A percentile compares a stretch with the other conserved stretches of the same genome.
Conservation (phyloP, 1,140 invertebrate genomes). For the Drosophila insularis region DNA sequence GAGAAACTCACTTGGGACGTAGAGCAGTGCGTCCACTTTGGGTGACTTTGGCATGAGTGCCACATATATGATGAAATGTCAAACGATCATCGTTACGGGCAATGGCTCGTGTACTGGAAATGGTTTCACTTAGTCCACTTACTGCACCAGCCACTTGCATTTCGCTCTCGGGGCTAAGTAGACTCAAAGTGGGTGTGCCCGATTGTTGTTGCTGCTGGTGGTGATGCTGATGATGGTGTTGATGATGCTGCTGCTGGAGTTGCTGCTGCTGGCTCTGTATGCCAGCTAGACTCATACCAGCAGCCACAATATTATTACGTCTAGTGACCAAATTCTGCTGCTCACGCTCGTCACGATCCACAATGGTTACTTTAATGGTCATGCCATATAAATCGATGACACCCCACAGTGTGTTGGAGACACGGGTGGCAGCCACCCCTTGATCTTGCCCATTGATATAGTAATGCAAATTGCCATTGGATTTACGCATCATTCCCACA, state of each 20-base stretch:
- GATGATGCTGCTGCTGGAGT: conserved; percentile 57
- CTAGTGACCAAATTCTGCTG: conserved; percentile 90
- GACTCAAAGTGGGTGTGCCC: conserved; percentile 66
- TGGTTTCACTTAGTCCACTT: conserved; percentile 59
- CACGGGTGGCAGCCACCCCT: conserved; percentile 91
- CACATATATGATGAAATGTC: conserved; percentile 94
- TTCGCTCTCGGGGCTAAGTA: conserved; percentile 74
- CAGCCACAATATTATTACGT: conserved; percentile 85
- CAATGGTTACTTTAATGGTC: conserved; percentile 96
- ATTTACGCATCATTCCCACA: conserved; percentile 90
- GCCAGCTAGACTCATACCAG: conserved; percentile 57
- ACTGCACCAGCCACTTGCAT: conserved; percentile 61
- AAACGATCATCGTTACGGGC: conserved; percentile 87
- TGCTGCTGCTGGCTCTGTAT: conserved; percentile 85
- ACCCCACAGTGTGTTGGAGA: conserved; percentile 92
- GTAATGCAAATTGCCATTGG: conserved; percentile 93
- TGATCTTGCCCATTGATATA: conserved; percentile 97
- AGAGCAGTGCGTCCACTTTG: conserved; percentile 94
- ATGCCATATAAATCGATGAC: conserved; percentile 98
- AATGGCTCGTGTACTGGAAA: conserved; percentile 66
- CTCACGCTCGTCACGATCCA: conserved; percentile 90
- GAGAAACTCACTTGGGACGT: conserved; percentile 91
- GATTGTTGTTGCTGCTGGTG: conserved; percentile 50
- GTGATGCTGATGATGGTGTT: conserved; percentile 34
- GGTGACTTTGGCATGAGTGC: conserved; percentile 94